phyloP scores from a whole-genome alignment of 2,113 vertebrate genomes.

The mouse (Mus musculus) region GRCm39 chr14:29765501-29766000 shows the following conservation, averaged over 20 bases:
- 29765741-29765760: fast-evolving
- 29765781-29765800: too few species aligned
- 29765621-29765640: fast-evolving
- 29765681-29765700: fast-evolving
- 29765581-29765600: background rate
- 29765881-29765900: fast-evolving
- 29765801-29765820: background rate
- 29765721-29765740: background rate
- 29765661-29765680: background rate
- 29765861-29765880: fast-evolving
- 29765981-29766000: background rate
- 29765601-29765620: background rate
- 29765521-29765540: background rate
- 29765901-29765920: background rate
- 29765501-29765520: background rate
- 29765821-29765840: background rate
- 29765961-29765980: background rate
- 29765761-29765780: background rate
- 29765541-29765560: background rate
- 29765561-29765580: background rate
- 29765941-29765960: background rate
- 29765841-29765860: background rate
- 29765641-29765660: background rate
- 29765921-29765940: background rate
- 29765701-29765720: background rate